A percentile compares a stretch with the other conserved stretches of the same genome.
Conservation (phyloP, 2,888 invertebrate genomes). For the Carterocephalus palaemon region DNA sequence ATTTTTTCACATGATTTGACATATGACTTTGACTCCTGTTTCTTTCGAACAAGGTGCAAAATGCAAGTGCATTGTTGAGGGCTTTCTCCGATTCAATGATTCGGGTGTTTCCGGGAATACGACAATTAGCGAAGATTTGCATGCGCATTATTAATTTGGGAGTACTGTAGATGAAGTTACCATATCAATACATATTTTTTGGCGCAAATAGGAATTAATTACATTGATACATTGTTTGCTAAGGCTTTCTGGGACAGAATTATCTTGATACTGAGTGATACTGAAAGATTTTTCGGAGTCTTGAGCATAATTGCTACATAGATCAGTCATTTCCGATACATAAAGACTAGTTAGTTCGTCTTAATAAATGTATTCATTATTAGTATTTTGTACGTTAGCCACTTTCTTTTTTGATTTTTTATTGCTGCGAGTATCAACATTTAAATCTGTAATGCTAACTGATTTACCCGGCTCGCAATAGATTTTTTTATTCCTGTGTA, state of each 20-base stretch:
- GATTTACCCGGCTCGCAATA: conserved; percentile 9
- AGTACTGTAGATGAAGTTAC: too few species aligned
- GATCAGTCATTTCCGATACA: not conserved
- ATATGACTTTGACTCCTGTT: too few species aligned
- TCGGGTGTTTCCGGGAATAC: too few species aligned
- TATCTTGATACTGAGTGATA: not conserved
- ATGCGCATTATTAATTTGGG: too few species aligned
- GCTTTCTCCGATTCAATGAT: too few species aligned
- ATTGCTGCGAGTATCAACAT: not conserved
- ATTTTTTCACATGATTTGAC: too few species aligned
- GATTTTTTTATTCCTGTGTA: conserved; percentile 3
- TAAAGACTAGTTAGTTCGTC: not conserved
- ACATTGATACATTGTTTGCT: not conserved
- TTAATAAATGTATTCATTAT: not conserved
- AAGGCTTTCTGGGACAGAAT: not conserved
- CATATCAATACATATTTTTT: too few species aligned
- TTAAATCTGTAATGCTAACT: not conserved
- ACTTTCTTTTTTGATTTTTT: not conserved
- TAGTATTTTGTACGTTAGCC: not conserved
- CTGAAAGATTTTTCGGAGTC: not conserved
- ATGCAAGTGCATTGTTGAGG: too few species aligned
- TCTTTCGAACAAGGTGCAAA: too few species aligned
- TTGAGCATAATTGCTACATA: not conserved
- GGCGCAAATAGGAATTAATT: too few species aligned
- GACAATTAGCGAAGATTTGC: too few species aligned